Conservation (phyloP, 2,113 vertebrate genomes). For the Hippocampus zosterae region DNA sequence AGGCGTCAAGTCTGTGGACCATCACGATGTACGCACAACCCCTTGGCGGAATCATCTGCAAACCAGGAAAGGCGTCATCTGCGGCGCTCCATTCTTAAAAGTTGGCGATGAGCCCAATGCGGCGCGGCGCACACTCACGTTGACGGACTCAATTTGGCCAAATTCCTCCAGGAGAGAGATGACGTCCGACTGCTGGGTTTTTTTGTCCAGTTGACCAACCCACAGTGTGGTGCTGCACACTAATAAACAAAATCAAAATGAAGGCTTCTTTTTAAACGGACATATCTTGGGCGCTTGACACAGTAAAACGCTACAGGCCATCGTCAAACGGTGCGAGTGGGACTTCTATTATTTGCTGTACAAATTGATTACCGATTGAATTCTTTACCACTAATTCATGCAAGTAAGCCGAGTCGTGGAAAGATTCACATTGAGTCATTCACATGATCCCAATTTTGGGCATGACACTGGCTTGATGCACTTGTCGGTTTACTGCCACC, state of each 20-base stretch:
- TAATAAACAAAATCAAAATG: slow-evolving; percentile 45
- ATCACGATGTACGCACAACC: slow-evolving; percentile 97
- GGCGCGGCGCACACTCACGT: slow-evolving; percentile 76
- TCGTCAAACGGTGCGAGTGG: too few species aligned
- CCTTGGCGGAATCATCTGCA: slow-evolving; percentile 94
- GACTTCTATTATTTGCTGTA: too few species aligned
- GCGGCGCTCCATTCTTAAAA: neutral
- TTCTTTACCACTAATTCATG: too few species aligned
- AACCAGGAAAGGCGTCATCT: neutral
- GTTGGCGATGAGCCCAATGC: neutral
- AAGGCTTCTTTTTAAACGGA: neutral
- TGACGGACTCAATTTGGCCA: slow-evolving; percentile 94
- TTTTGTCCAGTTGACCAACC: slow-evolving; percentile 97
- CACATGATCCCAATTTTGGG: too few species aligned
- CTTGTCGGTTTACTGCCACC: too few species aligned
- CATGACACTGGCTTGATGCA: too few species aligned
- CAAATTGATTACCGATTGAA: too few species aligned
- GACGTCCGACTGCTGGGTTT: slow-evolving; percentile 90
- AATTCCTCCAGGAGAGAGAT: slow-evolving; percentile 92
- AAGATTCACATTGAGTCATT: too few species aligned
- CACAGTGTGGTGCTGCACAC: slow-evolving; percentile 97
- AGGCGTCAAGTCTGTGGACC: slow-evolving; percentile 93
- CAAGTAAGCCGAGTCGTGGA: too few species aligned
- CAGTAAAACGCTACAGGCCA: too few species aligned
- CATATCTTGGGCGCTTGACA: too few species aligned